Base-by-base conservation (phyloP, 2,888 invertebrate species). In the Amitus sp. region DNA sequence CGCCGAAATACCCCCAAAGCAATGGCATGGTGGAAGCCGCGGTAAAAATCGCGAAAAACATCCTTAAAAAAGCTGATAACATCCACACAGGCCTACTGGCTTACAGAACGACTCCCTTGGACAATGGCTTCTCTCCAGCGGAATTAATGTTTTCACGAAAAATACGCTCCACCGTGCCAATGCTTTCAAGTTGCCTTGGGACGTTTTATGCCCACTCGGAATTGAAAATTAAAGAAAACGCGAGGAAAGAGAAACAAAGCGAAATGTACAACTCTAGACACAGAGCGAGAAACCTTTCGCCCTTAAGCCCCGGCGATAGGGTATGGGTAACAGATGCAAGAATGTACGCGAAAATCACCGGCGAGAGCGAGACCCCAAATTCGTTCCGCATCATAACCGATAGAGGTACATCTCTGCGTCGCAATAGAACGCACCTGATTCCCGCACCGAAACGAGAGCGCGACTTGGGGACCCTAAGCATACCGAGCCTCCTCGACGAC, bases 271-370 rank as follows among this genome's bases (percentile, higher is more conserved):
- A 70, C 58, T 30, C 42, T 13, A 50, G 62, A 10, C 67, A 68
- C 40, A 45, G 63, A 17, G 51, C 53, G 5, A 56, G 27, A 27
- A 55, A 66, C 15, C 49, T 71, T 12, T 39, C 58, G 3, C 54
- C 53, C 2, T 33, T 70, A 1, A 0, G 12, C 1, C 12, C 27
- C n/a, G 69, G 66, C 2, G 69, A 73, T 2, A 43, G 27, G 13
- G 71, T 74, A 0, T 74, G 72, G 69, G 48, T 73, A 0, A 61
- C 65, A n/a, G 69, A 73, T 50, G 47, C 64, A 37, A 33, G 65
- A 13, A 23, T 13, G 18, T 52, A 52, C 40, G 48, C 45, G 1
- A 13, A 47, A 39, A 30, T 62, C 12, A 13, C 37, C 6, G 19
- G 47, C 9, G 23, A n/a, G 2, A 4, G 19, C 2, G 19, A 48